Base-by-base conservation (phyloP, 2,888 invertebrate genomes). In the Dinocampus coccinellae region DNA sequence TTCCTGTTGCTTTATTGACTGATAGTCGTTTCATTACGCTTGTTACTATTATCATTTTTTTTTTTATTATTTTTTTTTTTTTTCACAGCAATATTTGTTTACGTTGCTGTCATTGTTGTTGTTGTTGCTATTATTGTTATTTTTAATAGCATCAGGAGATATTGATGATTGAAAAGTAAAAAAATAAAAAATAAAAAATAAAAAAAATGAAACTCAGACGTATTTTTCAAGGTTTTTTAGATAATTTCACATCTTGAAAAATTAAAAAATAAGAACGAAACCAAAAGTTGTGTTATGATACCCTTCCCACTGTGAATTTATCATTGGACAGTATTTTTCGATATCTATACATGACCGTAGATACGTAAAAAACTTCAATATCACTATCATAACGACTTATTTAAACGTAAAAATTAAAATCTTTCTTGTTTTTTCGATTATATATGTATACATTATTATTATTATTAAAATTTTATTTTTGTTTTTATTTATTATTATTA, bases 241-340 rank as follows among this genome's bases (percentile, higher is more conserved):
- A 22, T 68, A 26, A 60, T 16, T 60, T 16, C 16, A 34, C 24
- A 36, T 47, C 6, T 33, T 36, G 9, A 9, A 53, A 34, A 29
- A 65, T 53, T 39, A 29, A 55, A 34, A 34, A 26, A 53, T 39
- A 66, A 10, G n/a, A 62, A 64, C 52, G 33, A 58, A 63, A 2
- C 22, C 10, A 29, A 11, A 34, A 13, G 3, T 29, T 9, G 16
- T 3, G 22, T 1, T n/a, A 16, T 74, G 81, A 82, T 81, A 81
- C 79, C 81, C 81, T 80, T 78, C 80, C 75, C 62, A 65, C 73
- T 71, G 75, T 64, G 69, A 71, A 77, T 76, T 79, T 78, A 79
- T 80, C 77, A 69, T 68, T 34, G 47, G 47, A 55, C 70, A 60
- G 65, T 70, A 20, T 52, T 26, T 52, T 57, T 52, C 77, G 72